Evolutionary conservation across 2,113 vertebrate genomes (phyloP).

Genomic region (Gymnogyps californianus): DNA sequence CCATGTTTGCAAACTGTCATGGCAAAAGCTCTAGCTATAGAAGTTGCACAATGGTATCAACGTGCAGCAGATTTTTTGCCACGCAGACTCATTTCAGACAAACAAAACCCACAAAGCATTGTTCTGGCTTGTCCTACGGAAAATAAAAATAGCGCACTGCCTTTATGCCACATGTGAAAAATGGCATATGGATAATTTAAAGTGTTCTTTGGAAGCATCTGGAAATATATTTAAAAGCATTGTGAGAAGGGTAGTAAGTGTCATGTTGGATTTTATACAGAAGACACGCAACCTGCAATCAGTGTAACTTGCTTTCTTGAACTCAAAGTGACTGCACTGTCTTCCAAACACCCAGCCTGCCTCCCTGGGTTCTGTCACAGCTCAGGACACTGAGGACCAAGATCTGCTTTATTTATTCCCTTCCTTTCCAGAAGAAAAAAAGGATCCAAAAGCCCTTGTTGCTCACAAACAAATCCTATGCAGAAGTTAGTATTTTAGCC

Average conservation of each 20-base stretch:
- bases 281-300: background rate
- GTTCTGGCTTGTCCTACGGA: background rate
- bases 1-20: background rate
- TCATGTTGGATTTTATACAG: background rate
- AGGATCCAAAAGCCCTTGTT: background rate
- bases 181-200: background rate
- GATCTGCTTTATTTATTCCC: background rate
- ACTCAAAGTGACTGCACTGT: background rate
- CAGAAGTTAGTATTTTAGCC: background rate
- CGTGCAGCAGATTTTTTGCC: background rate
- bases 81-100: background rate
- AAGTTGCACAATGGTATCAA: background rate
- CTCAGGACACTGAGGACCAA: background rate
- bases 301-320: background rate
- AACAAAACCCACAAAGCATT: background rate
- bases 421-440: background rate
- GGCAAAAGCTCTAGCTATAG: background rate
- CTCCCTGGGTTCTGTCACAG: background rate
- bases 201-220: background rate
- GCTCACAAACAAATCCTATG: background rate
- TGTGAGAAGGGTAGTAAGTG: background rate
- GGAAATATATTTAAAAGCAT: background rate
- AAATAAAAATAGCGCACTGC: background rate
- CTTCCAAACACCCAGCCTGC: background rate
- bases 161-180: background rate